Percentiles rank a stretch among this genome's conserved stretches.
Conservation (phyloP, 2,113 vertebrate species). For the Lates calcarifer region DNA sequence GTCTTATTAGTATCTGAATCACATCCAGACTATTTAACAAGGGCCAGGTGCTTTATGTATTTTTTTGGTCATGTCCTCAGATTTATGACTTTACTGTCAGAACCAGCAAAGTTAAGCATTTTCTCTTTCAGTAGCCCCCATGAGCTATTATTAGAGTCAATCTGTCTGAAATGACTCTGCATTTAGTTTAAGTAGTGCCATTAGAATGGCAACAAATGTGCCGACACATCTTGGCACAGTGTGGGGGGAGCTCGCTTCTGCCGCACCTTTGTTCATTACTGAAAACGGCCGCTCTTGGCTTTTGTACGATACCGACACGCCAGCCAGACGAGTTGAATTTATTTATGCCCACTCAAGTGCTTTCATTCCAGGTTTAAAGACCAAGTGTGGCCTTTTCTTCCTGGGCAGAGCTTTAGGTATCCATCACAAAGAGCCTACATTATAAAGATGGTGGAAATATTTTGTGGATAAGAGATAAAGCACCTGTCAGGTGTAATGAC, state of each 20-base stretch:
- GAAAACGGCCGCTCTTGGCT: conserved; percentile 69
- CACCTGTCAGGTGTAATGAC: conserved; percentile 23
- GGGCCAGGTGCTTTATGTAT: neutral
- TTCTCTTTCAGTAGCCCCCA: conserved; percentile 25
- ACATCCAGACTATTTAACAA: neutral
- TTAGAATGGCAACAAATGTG: conserved; percentile 67
- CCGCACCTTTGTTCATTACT: conserved; percentile 72
- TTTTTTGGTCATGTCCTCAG: neutral
- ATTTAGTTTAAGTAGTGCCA: conserved; percentile 61
- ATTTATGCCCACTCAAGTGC: conserved; percentile 69
- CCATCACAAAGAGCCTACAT: conserved; percentile 41
- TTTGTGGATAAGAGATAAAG: conserved; percentile 28
- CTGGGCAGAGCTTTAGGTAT: conserved; percentile 26
- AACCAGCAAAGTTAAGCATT: conserved; percentile 37
- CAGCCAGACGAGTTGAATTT: conserved; percentile 62
- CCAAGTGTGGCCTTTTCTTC: conserved; percentile 47
- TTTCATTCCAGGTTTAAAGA: conserved; percentile 61
- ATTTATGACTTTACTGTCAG: conserved; percentile 35
- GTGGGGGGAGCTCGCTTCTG: conserved; percentile 17
- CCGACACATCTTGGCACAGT: conserved; percentile 68
- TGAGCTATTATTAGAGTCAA: conserved; percentile 43
- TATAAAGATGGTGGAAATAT: conserved; percentile 42
- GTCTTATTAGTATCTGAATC: conserved; percentile 1
- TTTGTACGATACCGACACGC: conserved; percentile 15
- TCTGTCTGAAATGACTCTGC: conserved; percentile 64